These are phyloP conservation scores for Neelides folsomi DNA, from an alignment of 2,888 invertebrate genomes.

Conservation along the genomic window DNA sequence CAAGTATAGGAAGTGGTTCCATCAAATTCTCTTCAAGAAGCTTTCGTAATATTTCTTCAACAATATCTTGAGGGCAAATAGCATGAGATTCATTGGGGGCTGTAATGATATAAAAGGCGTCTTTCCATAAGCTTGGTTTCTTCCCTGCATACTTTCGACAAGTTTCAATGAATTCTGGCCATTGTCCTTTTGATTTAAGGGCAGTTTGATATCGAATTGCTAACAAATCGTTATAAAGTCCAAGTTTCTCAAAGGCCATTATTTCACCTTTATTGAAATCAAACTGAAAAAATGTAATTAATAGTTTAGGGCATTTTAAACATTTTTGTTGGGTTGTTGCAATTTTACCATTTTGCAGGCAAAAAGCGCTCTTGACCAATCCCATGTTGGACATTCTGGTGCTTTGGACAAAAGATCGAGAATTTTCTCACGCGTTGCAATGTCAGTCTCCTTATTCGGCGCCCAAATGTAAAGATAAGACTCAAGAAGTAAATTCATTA, in stretches of 20 bases:
- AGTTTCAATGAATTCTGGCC: constrained; percentile 30
- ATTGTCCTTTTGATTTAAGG: constrained; percentile 17
- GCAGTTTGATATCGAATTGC: constrained; percentile 29
- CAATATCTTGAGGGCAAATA: constrained; percentile 24
- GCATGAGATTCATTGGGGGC: constrained; percentile 11
- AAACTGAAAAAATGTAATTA: constrained; percentile 13
- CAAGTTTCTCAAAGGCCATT: constrained; percentile 31
- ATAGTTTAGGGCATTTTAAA: neutral
- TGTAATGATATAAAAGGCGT: constrained; percentile 30
- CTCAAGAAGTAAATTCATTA: constrained; percentile 31
- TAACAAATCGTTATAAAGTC: constrained; percentile 28
- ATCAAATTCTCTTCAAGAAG: constrained; percentile 27
- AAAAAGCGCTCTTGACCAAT: constrained; percentile 31
- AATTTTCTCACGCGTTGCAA: constrained; percentile 24
- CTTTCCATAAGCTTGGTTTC: constrained; percentile 31
- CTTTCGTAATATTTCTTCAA: constrained; percentile 26
- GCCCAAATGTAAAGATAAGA: constrained; percentile 29
- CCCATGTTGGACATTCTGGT: constrained; percentile 30
- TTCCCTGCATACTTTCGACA: constrained; percentile 29
- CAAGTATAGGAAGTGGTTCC: constrained; percentile 30
- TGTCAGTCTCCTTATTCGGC: constrained; percentile 14
- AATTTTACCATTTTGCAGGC: constrained; percentile 31
- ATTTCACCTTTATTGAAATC: constrained; percentile 30
- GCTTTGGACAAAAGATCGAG: constrained; percentile 28
- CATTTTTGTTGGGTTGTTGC: neutral